Conservation (phyloP, 2,113 vertebrate genomes). For the Pithys albifrons region DNA sequence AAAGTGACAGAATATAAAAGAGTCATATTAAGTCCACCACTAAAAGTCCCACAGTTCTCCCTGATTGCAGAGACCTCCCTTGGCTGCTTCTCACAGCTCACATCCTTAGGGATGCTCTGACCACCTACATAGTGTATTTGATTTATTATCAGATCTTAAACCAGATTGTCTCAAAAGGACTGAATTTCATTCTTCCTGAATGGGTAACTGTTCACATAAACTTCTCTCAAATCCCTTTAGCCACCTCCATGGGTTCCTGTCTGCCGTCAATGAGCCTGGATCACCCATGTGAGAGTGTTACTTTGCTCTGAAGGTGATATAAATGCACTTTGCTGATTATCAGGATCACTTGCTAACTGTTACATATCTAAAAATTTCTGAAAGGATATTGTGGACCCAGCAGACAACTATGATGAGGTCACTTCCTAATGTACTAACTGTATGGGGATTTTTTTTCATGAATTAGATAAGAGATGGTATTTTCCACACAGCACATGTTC, state of each 20-base stretch:
- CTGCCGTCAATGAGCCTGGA: background rate
- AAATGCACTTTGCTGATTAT: background rate
- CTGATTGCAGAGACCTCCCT: background rate
- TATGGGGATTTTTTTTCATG: background rate
- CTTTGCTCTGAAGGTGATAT: background rate
- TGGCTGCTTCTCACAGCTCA: background rate
- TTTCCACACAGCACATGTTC: background rate
- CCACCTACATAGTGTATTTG: background rate
- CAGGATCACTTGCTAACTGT: background rate
- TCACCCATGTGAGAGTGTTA: background rate
- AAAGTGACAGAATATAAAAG: background rate
- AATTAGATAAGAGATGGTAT: background rate
- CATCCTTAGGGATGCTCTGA: background rate
- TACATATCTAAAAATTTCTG: background rate
- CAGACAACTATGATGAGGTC: background rate
- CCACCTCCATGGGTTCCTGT: background rate
- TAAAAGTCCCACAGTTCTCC: background rate
- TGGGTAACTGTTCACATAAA: background rate
- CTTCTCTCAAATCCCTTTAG: background rate
- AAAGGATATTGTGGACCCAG: background rate
- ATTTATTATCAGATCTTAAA: background rate
- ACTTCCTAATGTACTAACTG: background rate
- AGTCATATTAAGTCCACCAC: background rate
- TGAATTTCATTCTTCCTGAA: background rate
- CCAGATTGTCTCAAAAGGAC: background rate